Base-by-base conservation (phyloP, 2,888 invertebrate genomes). In the Dryobotodes eremita region DNA sequence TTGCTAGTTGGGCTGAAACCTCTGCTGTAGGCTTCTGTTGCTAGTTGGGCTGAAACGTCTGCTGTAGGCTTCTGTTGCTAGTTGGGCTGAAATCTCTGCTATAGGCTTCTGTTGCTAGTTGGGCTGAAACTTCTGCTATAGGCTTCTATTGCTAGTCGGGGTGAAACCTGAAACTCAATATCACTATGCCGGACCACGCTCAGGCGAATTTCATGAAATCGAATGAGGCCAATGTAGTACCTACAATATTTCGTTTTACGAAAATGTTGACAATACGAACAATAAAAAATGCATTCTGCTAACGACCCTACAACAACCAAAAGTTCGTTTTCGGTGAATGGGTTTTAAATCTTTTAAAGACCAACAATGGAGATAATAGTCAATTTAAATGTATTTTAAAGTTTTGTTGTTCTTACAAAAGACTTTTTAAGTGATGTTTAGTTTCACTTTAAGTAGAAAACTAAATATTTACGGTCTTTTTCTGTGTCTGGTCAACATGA, bases 401-500 rank as follows among this genome's bases (percentile, higher is more conserved):
- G 23, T 17, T 72, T 69, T 48, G 11, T 23, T 72, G 15, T 72
- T 15, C 8, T 42, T 20, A 50, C 50, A 72, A 11, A 48, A 69
- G 1, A 68, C 69, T 11, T 48, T 48, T 17, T 48, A 48, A 31
- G 23, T 69, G 48, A 17, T 4, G 17, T 69, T 71, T 69, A 48
- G 11, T 20, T 70, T 17, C 15, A 6, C 15, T 36, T 31, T 42
- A 50, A 15, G 10, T 50, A 50, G 36, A 72, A 72, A 72, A 72
- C 26, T 73, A 53, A 73, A 72, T 72, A 72, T 73, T 26, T 36
- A 42, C 17, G 10, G 10, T 50, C 0, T 72, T 50, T 42, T 20
- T 42, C 26, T 72, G 31, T 31, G 50, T 72, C 26, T 73, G 50
- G 36, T 42, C 42, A 50, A 42, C 50, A 73, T 26, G 13, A 73